These are phyloP conservation scores for Bostrychus sinensis DNA, from an alignment of 2,113 vertebrate species.

Conservation along the genomic window DNA sequence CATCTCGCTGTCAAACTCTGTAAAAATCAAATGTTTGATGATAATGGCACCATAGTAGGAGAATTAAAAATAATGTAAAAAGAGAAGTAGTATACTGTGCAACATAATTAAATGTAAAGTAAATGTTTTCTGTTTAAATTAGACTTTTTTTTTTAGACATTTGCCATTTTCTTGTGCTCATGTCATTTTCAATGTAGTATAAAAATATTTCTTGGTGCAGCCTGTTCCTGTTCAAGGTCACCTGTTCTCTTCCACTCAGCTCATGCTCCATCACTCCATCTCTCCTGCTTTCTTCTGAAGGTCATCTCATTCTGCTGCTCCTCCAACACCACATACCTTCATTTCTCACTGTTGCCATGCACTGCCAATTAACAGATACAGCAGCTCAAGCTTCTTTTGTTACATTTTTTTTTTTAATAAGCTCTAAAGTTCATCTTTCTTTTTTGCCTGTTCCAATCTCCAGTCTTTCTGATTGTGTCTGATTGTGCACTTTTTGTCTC, in stretches of 20 bases:
- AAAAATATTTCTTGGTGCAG: slow-evolving; percentile 17
- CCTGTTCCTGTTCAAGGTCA: slow-evolving; percentile 23
- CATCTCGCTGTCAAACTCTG: no score
- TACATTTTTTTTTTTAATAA: slow-evolving; percentile 1
- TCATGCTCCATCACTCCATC: neutral
- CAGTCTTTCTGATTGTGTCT: slow-evolving; percentile 2
- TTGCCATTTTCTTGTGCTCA: neutral
- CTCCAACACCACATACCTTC: neutral
- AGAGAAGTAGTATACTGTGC: no score
- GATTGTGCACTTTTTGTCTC: slow-evolving; percentile 7
- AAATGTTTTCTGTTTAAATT: neutral
- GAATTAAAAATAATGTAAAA: no score
- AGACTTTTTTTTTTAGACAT: neutral
- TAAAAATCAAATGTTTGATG: no score
- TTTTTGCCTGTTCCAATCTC: neutral
- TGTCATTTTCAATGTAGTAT: neutral
- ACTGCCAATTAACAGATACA: slow-evolving; percentile 7
- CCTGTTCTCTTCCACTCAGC: slow-evolving; percentile 5
- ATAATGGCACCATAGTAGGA: no score
- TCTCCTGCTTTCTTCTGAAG: neutral
- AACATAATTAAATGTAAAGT: no score
- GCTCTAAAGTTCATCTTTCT: slow-evolving; percentile 24
- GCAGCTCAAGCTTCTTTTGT: neutral
- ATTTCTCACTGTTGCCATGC: slow-evolving; percentile 11
- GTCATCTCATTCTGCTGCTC: slow-evolving; percentile 1